Percentiles rank a stretch among this genome's conserved stretches.
Evolutionary conservation across 2,113 vertebrate species (phyloP).

Genomic region (Ploceus nigricollis): DNA sequence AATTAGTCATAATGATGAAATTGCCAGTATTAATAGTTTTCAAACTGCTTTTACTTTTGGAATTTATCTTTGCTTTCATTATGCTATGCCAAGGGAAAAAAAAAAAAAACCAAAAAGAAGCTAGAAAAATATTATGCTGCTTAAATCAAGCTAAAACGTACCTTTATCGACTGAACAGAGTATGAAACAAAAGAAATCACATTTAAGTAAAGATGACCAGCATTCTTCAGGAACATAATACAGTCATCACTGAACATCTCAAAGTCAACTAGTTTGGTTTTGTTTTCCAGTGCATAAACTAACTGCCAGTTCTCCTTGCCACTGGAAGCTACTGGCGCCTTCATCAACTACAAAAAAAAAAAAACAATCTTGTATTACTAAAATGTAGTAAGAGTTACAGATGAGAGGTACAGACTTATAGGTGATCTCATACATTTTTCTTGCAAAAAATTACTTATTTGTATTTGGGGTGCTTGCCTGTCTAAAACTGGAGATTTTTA

Average conservation of each 20-base stretch:
- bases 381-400: not conserved
- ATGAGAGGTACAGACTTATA: not conserved
- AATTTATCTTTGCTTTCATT: not conserved
- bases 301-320: slow-evolving; percentile 81
- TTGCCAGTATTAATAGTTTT: not conserved
- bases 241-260: slow-evolving; percentile 87
- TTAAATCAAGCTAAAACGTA: slow-evolving; percentile 51
- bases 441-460: not conserved
- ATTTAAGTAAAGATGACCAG: slow-evolving; percentile 74
- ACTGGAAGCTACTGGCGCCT: slow-evolving; percentile 74
- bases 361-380: not conserved
- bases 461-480: not conserved
- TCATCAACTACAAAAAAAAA: slow-evolving; percentile 79
- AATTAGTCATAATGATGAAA: not conserved
- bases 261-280: slow-evolving; percentile 84
- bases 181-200: slow-evolving; percentile 78
- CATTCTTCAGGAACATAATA: slow-evolving; percentile 76
- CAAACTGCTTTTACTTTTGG: not conserved
- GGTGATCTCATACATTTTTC: not conserved
- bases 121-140: not conserved
- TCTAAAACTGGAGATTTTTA: not conserved
- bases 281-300: slow-evolving; percentile 74
- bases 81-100: not conserved
- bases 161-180: slow-evolving; percentile 76
- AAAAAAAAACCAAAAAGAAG: not conserved